These are phyloP conservation scores for Ptilonorhynchus violaceus DNA, from an alignment of 2,113 vertebrate genomes.

Conservation along the genomic window DNA sequence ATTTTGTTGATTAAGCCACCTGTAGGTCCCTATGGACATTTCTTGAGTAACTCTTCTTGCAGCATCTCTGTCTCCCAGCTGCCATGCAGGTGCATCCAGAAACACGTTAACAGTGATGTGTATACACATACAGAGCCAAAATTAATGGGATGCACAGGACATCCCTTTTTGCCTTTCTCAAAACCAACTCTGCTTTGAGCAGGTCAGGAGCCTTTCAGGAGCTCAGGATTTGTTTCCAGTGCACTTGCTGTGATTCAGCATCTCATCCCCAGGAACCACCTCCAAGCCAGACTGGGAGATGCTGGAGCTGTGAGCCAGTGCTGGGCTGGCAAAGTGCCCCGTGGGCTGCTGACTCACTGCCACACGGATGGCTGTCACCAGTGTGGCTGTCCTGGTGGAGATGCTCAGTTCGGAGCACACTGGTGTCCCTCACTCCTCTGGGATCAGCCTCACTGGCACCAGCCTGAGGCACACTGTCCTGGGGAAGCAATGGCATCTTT, in stretches of 20 bases:
- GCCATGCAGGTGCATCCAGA: neutral
- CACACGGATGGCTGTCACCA: neutral
- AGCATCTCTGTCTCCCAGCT: neutral
- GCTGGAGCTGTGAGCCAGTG: neutral
- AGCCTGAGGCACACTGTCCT: neutral
- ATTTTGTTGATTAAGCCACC: neutral
- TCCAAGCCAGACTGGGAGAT: neutral
- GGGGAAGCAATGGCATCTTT: neutral
- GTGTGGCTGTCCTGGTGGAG: fast-evolving
- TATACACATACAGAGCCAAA: neutral
- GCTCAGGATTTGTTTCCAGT: neutral
- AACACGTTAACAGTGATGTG: fast-evolving
- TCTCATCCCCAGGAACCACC: neutral
- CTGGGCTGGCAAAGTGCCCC: fast-evolving
- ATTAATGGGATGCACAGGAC: neutral
- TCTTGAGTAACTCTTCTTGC: neutral
- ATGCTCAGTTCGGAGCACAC: neutral
- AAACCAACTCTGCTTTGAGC: fast-evolving
- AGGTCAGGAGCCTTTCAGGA: neutral
- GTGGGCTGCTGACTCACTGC: neutral
- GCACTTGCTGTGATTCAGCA: fast-evolving
- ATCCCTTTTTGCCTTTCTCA: neutral
- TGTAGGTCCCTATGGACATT: neutral
- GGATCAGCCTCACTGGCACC: neutral
- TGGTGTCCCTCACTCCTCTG: fast-evolving